Conservation (phyloP, 2,113 vertebrate species). For the Phaetusa simplex region DNA sequence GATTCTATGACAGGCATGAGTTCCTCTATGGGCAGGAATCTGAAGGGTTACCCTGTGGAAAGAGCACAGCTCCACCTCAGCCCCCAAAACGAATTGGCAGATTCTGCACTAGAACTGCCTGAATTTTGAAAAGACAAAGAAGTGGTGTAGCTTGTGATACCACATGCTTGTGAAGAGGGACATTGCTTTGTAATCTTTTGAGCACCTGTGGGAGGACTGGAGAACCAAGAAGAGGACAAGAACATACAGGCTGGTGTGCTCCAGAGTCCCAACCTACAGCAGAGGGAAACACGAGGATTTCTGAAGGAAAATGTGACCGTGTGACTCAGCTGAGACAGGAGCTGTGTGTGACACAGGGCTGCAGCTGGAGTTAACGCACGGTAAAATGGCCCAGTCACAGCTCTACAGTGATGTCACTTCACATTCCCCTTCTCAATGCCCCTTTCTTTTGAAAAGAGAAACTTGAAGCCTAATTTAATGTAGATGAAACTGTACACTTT, state of each 20-base stretch:
- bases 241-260: background rate
- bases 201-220: background rate
- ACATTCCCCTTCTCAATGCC: background rate
- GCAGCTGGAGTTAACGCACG: background rate
- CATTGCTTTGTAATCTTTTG: background rate
- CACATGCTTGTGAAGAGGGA: background rate
- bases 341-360: background rate
- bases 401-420: background rate
- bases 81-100: background rate
- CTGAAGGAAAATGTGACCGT: background rate
- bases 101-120: background rate
- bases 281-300: background rate
- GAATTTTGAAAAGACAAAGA: background rate
- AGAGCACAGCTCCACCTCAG: background rate
- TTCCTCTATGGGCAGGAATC: background rate
- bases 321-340: background rate
- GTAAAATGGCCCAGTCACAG: background rate
- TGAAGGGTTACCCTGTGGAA: background rate
- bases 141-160: background rate
- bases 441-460: background rate
- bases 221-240: fast-evolving
- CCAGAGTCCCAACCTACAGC: background rate
- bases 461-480: background rate
- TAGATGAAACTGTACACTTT: background rate
- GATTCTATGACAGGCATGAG: background rate